These are phyloP conservation scores for Coleophora flavipennella DNA, from an alignment of 2,888 invertebrate species.

Conservation along the genomic window DNA sequence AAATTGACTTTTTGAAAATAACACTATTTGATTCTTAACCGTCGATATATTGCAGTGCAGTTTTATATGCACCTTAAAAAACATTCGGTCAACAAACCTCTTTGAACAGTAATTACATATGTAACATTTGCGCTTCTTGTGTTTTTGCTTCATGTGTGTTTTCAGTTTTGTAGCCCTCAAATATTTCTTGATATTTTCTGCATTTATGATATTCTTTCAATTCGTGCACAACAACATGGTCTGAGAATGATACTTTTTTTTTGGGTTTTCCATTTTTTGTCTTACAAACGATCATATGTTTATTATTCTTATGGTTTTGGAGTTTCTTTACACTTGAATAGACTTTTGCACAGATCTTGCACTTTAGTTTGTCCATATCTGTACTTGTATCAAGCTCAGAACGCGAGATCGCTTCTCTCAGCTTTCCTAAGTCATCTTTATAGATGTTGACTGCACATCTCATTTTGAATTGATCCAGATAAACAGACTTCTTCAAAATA, in stretches of 20 bases:
- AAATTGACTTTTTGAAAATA: too few relatives aligned
- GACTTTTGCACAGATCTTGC: conserved; percentile 48
- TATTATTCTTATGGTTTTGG: conserved; percentile 42
- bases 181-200: conserved; percentile 51
- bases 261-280: conserved; percentile 27
- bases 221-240: conserved; percentile 50
- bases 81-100: conserved; percentile 47
- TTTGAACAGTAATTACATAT: conserved; percentile 56
- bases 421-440: conserved; percentile 30
- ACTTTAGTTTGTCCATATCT: conserved; percentile 30
- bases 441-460: conserved; percentile 34
- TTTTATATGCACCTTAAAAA: conserved; percentile 57
- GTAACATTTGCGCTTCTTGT: conserved; percentile 56
- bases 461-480: conserved; percentile 17
- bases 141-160: conserved; percentile 37
- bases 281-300: conserved; percentile 43
- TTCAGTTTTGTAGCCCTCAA: conserved; percentile 41
- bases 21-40: too few relatives aligned
- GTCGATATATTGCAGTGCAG: conserved; percentile 54
- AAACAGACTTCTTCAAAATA: conserved; percentile 3
- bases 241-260: conserved; percentile 55
- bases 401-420: conserved; percentile 20
- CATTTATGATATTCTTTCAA: conserved; percentile 51
- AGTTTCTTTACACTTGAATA: conserved; percentile 43
- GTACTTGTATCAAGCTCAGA: conserved; percentile 20